Evolutionary conservation across 2,888 invertebrate species (phyloP).

Genomic region (Hirudinaria manillensis): DNA sequence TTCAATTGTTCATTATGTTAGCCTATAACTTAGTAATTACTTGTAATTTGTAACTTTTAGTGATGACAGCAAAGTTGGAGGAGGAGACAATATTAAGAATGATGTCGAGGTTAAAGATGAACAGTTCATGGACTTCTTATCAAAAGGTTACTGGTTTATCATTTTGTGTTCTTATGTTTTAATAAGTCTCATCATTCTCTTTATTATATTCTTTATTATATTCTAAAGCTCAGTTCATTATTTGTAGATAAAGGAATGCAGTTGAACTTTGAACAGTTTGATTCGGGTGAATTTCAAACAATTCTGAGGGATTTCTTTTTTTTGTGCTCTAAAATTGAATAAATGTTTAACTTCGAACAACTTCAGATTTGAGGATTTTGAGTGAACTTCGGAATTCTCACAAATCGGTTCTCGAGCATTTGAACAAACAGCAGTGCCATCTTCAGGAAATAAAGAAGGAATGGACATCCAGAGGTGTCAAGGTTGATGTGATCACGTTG

Average conservation of each 20-base stretch:
- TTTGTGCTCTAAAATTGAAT: too few species aligned
- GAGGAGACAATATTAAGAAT: not conserved
- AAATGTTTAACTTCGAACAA: too few species aligned
- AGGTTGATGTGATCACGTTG: conserved; percentile 43
- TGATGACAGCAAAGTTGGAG: not conserved
- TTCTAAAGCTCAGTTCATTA: not conserved
- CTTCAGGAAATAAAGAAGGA: conserved; percentile 65
- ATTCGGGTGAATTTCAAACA: too few species aligned
- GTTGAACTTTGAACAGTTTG: too few species aligned
- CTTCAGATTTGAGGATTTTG: too few species aligned
- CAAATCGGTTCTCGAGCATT: too few species aligned
- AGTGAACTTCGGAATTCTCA: too few species aligned
- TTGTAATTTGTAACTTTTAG: conserved; percentile 6
- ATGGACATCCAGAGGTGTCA: conserved; percentile 59
- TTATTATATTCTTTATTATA: too few species aligned
- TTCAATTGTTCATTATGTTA: not conserved
- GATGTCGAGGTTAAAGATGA: conserved; percentile 30
- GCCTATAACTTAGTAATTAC: not conserved
- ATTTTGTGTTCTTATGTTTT: not conserved
- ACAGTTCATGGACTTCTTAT: conserved; percentile 15
- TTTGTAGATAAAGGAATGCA: not conserved
- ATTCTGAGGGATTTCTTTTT: too few species aligned
- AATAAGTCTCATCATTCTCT: too few species aligned
- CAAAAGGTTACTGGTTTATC: not conserved
- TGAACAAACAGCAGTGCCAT: conserved; percentile 61